Evolutionary conservation across 2,797 vertebrate genomes (phyloP), one percentile per base, ranked within the genome.

Genomic region (Balearica regulorum): DNA sequence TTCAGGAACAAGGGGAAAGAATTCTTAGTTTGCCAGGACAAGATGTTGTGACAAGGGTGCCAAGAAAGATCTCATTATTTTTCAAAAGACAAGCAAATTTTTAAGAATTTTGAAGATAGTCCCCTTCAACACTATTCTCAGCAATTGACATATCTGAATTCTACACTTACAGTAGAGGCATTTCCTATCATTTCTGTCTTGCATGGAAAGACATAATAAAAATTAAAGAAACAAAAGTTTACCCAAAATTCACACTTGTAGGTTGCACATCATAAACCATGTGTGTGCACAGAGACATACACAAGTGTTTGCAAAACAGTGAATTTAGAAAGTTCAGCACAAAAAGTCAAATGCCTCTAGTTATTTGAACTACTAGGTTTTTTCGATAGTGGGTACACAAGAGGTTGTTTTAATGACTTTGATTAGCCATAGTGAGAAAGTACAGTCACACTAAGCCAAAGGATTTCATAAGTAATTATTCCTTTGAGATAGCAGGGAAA

Each of bases 261-360:
- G 21, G 13, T 28, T 79, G 16, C 41, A 76, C 16, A 37, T 60
- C 31, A 39, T 24, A 53, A 75, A 33, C 41, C 24, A 39, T 25
- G 19, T 60, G 20, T 1, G 0, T 19, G 9, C 2, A 0, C 37
- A 78, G 35, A 64, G 1, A 29, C 33, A 19, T 37, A 37, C 22
- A 53, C 3, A n/a, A 25, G 48, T 65, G 11, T 39, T 16, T 61
- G 35, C 20, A 75, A 60, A 85, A 70, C 39, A 29, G 24, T 39
- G 25, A 61, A 46, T 81, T 31, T 57, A 16, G 16, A 22, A 92
- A 71, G 44, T 46, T 85, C 19, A 62, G 6, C 46, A 29, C 37
- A 69, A 49, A 35, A 51, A 69, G 18, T 58, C 18, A 49, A 18
- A 73, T 10, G 22, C 17, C 28, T 54, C 31, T 58, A 39, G 51